Percentiles rank a stretch among this genome's conserved stretches.
Evolutionary conservation across 2,888 invertebrate genomes (phyloP).

Genomic region (Acrobasis repandana): DNA sequence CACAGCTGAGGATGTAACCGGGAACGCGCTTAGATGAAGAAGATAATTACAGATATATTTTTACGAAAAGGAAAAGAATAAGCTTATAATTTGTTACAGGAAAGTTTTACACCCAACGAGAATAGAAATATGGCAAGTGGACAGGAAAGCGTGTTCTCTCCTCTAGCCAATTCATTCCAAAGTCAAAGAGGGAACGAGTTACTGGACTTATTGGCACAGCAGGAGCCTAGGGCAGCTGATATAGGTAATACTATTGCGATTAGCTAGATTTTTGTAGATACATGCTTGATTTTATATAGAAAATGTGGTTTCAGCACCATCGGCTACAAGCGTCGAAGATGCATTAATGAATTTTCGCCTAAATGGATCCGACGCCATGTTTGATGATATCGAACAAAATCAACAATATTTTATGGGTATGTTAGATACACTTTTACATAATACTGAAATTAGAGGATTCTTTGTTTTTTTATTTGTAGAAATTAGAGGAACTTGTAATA

Average conservation of each 20-base stretch:
- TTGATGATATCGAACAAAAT: constrained; percentile 52
- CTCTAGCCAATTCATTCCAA: constrained; percentile 55
- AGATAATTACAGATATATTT: too few relatives aligned
- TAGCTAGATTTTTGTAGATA: neutral
- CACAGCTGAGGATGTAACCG: too few relatives aligned
- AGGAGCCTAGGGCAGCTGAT: constrained; percentile 61
- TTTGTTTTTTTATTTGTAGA: too few relatives aligned
- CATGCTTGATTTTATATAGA: constrained; percentile 2
- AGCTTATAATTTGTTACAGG: constrained; percentile 37
- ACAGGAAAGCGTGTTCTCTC: constrained; percentile 52
- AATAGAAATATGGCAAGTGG: constrained; percentile 35
- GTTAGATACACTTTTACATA: neutral
- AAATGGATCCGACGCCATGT: constrained; percentile 67
- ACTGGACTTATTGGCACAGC: constrained; percentile 49
- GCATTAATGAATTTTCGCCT: constrained; percentile 75
- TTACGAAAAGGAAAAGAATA: neutral
- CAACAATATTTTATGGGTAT: constrained; percentile 52
- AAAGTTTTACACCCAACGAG: constrained; percentile 51
- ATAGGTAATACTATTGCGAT: constrained; percentile 44
- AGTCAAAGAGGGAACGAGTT: constrained; percentile 50
- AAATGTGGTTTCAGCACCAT: constrained; percentile 48
- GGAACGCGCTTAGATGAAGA: too few relatives aligned
- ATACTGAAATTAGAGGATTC: too few relatives aligned
- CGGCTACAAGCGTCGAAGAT: constrained; percentile 64
- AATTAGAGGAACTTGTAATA: too few relatives aligned